These are phyloP conservation scores for Drosophila orosa DNA, from an alignment of 1,140 invertebrate species.

Conservation along the genomic window DNA sequence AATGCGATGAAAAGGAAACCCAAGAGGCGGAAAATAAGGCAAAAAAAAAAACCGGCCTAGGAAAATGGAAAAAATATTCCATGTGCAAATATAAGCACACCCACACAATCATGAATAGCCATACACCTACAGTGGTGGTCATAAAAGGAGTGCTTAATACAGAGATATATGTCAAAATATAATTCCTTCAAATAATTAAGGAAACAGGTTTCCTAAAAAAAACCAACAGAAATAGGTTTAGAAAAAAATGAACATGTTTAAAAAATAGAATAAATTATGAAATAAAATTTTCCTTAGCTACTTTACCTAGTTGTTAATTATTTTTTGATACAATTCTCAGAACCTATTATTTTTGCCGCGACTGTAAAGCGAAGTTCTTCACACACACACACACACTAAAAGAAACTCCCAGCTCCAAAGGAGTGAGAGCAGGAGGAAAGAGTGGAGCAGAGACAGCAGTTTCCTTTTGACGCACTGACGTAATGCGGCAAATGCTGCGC, in stretches of 20 bases:
- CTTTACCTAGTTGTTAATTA: too few species aligned
- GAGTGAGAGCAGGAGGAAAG: conserved; percentile 14
- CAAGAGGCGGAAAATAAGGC: conserved; percentile 66
- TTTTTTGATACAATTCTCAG: neutral
- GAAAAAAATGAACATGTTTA: neutral
- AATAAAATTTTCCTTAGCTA: too few species aligned
- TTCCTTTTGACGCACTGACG: conserved; percentile 77
- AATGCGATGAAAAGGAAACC: conserved; percentile 67
- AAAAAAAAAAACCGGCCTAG: conserved; percentile 29
- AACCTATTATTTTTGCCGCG: neutral
- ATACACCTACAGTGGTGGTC: conserved; percentile 8
- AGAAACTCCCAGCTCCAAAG: conserved; percentile 28
- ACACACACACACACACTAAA: neutral
- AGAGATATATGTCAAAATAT: neutral
- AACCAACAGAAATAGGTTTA: too few species aligned
- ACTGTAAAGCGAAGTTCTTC: conserved; percentile 11
- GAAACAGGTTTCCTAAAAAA: too few species aligned
- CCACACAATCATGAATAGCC: conserved; percentile 1
- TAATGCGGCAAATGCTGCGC: conserved; percentile 76
- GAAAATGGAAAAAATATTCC: conserved; percentile 65
- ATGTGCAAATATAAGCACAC: conserved; percentile 25
- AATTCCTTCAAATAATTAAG: too few species aligned
- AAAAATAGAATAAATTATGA: neutral
- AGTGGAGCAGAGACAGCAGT: conserved; percentile 50
- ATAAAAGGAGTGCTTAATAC: neutral